These are phyloP conservation scores for Halcyon chelicuti DNA, from an alignment of 2,797 vertebrate species.

Conservation along the genomic window DNA sequence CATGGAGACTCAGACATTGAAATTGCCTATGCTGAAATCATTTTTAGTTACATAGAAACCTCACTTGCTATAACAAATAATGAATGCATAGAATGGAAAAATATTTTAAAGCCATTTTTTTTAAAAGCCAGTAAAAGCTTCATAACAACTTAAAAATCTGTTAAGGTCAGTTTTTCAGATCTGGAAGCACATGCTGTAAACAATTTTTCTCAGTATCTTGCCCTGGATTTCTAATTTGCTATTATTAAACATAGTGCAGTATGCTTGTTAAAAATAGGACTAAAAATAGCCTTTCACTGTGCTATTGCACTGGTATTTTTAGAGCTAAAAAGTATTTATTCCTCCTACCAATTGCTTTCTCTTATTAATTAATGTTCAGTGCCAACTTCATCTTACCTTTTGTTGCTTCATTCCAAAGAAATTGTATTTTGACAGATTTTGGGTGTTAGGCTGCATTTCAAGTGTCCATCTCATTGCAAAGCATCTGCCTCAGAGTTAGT, in stretches of 20 bases:
- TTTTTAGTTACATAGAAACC: conserved; percentile 23
- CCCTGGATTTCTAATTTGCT: conserved; percentile 29
- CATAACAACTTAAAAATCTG: conserved; percentile 5
- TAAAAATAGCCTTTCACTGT: conserved; percentile 32
- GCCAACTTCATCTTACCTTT: not conserved
- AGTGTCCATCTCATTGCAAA: not conserved
- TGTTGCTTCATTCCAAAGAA: not conserved
- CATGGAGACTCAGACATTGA: not conserved
- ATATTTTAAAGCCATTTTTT: not conserved
- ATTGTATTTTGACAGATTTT: not conserved
- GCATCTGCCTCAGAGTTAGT: not conserved
- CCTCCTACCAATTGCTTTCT: not conserved
- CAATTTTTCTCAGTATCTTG: conserved; percentile 8
- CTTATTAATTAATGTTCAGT: conserved; percentile 6
- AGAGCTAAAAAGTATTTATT: not conserved
- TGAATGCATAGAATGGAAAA: not conserved
- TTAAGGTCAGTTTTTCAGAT: not conserved
- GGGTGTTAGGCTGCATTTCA: not conserved
- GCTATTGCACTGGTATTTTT: conserved; percentile 1
- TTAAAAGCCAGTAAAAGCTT: not conserved
- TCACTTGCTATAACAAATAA: not conserved
- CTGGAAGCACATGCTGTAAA: not conserved
- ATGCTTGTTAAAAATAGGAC: conserved; percentile 31
- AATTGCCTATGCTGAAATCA: not conserved
- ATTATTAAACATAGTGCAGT: conserved; percentile 17